Base-by-base conservation (phyloP, 2,797 vertebrate species). In the Tamandua tetradactyla region DNA sequence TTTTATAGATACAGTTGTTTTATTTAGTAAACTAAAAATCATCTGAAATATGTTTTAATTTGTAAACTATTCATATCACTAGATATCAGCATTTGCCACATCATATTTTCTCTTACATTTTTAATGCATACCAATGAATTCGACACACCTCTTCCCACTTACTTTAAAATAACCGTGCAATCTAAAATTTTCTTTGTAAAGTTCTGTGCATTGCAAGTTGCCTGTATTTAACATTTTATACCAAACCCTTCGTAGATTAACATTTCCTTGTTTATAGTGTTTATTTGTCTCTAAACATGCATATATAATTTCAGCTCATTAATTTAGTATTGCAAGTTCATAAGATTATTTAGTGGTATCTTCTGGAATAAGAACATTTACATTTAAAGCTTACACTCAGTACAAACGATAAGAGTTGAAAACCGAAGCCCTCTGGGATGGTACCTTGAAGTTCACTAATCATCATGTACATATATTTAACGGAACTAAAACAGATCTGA, bases 41-140 rank as follows among this genome's bases (percentile, higher is more conserved):
- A 66, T 30, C 15, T 62, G 59, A 79, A 32, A 68, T 59, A 84
- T 35, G 7, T 84, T 94, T 71, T 84, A 57, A 37, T 79, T 72
- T 78, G 52, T 40, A 68, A 88, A 87, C 49, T 72, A 23, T 69
- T 91, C 15, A 37, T 76, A 35, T 64, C 20, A 84, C 18, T 68
- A 89, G 12, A 91, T 68, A 76, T 81, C 40, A 95, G 27, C 59
- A 84, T 94, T 96, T 97, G 90, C 96, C 97, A 95, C 94, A 95
- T 97, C 96, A 95, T 97, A 95, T 96, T 97, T 97, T 97, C 95
- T 97, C 96, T 83, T 10, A 82, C 93, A 74, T 72, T 94, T 84
- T 87, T 25, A 91, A 17, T 90, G 85, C 82, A 12, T 74, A 57
- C 66, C 89, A 84, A n/a, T 95, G 30, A 95, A 85, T 59, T 42